phyloP scores from a whole-genome alignment of 2,113 vertebrate genomes.

The Myanophis thanlyinensis region DNA sequence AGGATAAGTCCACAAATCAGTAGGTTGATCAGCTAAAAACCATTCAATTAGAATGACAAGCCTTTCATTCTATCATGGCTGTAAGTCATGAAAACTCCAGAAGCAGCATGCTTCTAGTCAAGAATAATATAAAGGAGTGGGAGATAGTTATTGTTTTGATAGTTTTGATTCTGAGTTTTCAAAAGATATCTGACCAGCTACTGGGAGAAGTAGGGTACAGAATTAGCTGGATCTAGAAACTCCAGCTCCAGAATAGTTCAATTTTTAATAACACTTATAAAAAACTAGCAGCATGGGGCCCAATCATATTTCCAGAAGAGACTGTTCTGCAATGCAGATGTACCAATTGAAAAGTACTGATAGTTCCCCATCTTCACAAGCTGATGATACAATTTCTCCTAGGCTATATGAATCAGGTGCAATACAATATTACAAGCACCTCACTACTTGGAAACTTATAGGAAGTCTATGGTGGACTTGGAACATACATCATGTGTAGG shows the following conservation, averaged over 20 bases:
- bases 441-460: not conserved
- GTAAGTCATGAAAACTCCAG: not conserved
- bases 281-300: not conserved
- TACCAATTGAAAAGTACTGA: not conserved
- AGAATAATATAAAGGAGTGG: not conserved
- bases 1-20: not conserved
- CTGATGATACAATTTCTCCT: not conserved
- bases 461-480: not conserved
- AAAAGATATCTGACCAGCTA: not conserved
- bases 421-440: not conserved
- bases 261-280: not conserved
- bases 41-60: not conserved
- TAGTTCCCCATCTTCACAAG: not conserved
- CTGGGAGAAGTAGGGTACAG: not conserved
- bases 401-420: not conserved
- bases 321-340: not conserved
- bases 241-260: not conserved
- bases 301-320: not conserved
- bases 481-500: not conserved
- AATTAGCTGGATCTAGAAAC: not conserved
- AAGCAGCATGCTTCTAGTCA: not conserved
- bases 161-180: not conserved
- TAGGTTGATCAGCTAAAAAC: not conserved
- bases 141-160: not conserved
- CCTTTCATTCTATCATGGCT: not conserved